Evolutionary conservation across 2,797 vertebrate species (phyloP).

Genomic region (Gymnoscopelus microlampas): DNA sequence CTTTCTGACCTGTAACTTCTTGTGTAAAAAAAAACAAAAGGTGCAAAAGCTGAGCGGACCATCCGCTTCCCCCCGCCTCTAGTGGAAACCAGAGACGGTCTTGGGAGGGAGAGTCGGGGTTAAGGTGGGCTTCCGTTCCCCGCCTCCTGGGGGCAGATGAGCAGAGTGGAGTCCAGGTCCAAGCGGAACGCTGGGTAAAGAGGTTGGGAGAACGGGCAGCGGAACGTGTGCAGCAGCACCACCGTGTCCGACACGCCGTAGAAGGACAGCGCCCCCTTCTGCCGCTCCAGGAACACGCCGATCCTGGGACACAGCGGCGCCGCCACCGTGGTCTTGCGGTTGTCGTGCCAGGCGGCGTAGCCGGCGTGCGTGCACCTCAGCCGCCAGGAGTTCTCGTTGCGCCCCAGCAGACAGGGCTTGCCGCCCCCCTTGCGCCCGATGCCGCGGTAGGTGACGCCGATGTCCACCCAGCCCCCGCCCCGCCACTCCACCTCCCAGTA

Average conservation of each 20-base stretch:
- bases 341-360: constrained; percentile 80
- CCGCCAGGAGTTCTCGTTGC: constrained; percentile 80
- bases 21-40: neutral
- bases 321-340: constrained; percentile 75
- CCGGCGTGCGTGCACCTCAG: constrained; percentile 75
- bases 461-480: constrained; percentile 73
- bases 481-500: constrained; percentile 82
- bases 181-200: constrained; percentile 81
- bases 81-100: neutral
- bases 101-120: neutral
- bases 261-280: constrained; percentile 76
- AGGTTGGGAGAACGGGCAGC: constrained; percentile 73
- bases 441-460: constrained; percentile 71
- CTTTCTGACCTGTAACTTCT: constrained; percentile 2
- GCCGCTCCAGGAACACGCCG: constrained; percentile 76
- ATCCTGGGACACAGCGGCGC: constrained; percentile 74
- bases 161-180: constrained; percentile 77
- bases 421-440: constrained; percentile 77
- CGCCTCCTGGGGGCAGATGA: constrained; percentile 64
- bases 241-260: constrained; percentile 74
- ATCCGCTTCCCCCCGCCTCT: constrained; percentile 11
- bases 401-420: constrained; percentile 76
- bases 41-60: constrained; percentile 1
- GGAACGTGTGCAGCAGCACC: constrained; percentile 78
- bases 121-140: constrained; percentile 28